Evolutionary conservation across 2,797 vertebrate genomes (phyloP), one percentile per base, ranked within the genome.

Genomic region (Acipenser transmontanus): DNA sequence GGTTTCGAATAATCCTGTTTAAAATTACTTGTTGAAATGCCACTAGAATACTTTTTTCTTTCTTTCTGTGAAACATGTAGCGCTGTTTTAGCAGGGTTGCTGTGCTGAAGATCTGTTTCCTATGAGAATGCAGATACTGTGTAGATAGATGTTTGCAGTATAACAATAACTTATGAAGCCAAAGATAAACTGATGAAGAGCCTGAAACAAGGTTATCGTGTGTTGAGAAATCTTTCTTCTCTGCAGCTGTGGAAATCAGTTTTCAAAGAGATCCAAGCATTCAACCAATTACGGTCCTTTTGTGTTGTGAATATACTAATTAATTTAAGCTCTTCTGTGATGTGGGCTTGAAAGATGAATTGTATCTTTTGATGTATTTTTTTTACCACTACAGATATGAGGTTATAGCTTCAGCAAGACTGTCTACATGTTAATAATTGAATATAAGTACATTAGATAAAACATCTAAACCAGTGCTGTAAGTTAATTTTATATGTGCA

Each of bases 351-450:
- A 54, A 54, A 3, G 51, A 54, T 54, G 3, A 54, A 54, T 54
- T 54, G 51, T 54, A 54, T 9, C 51, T 54, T 34, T 54, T 54
- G 51, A 54, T 54, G 51, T 54, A 54, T 54, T 54, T 54, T 54
- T 1, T n/a, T 8, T 8, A 54, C 51, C 51, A 54, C n/a, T 54
- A 8, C 51, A 54, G 8, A 54, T 54, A 2, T 54, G n/a, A 54
- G 51, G n/a, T 9, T 54, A n/a, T 54, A 54, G 3, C 51, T n/a
- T 54, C 8, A 54, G 51, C 51, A 54, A n/a, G 51, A 54, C 8
- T 54, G 51, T n/a, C 8, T 54, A 8, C n/a, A 8, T 2, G 51
- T 54, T 54, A 54, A 54, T 54, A 54, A 54, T 9, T 54, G 8
- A 54, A 54, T 54, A 54, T n/a, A 54, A 54, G 51, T 8, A 54